A percentile compares a stretch with the other conserved stretches of the same genome.
These are phyloP conservation scores for Amblyjoppa proteus DNA, from an alignment of 2,888 invertebrate genomes.

Conservation along the genomic window DNA sequence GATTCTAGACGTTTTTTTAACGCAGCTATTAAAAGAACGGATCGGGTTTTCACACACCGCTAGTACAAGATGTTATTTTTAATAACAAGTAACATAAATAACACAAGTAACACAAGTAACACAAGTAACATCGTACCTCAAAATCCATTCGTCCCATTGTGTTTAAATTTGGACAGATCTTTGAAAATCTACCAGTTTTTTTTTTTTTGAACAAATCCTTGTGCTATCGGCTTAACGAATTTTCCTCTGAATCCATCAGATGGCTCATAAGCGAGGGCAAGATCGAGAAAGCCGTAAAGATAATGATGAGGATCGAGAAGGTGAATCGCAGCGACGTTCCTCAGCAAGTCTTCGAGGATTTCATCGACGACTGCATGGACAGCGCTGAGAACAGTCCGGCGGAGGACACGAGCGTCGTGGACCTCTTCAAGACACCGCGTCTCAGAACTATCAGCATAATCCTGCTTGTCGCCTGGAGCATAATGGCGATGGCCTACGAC, in stretches of 20 bases:
- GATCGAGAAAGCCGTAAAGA: slow-evolving; percentile 84
- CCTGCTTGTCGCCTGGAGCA: slow-evolving; percentile 87
- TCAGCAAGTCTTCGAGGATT: slow-evolving; percentile 85
- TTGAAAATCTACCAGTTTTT: too few relatives aligned
- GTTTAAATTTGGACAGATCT: too few relatives aligned
- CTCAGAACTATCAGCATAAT: slow-evolving; percentile 74
- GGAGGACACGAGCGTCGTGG: slow-evolving; percentile 74
- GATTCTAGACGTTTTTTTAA: too few relatives aligned
- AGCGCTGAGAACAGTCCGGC: slow-evolving; percentile 47
- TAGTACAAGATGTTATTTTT: too few relatives aligned
- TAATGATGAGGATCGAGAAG: slow-evolving; percentile 84
- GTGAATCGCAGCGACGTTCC: slow-evolving; percentile 85
- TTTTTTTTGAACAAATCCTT: background rate
- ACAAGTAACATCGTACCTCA: too few relatives aligned
- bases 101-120: too few relatives aligned
- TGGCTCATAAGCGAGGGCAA: slow-evolving; percentile 70
- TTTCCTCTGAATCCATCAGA: slow-evolving; percentile 35
- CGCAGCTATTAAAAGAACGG: too few relatives aligned
- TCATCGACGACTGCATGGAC: slow-evolving; percentile 81
- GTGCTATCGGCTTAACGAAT: background rate
- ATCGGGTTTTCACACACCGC: too few relatives aligned
- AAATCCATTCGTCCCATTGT: too few relatives aligned
- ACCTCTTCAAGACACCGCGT: slow-evolving; percentile 83
- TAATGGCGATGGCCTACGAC: slow-evolving; percentile 93
- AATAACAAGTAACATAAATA: too few relatives aligned